Evolutionary conservation across 2,888 invertebrate species (phyloP), one percentile per base, ranked within the genome.

Genomic region (Exephanes ischioxanthus): DNA sequence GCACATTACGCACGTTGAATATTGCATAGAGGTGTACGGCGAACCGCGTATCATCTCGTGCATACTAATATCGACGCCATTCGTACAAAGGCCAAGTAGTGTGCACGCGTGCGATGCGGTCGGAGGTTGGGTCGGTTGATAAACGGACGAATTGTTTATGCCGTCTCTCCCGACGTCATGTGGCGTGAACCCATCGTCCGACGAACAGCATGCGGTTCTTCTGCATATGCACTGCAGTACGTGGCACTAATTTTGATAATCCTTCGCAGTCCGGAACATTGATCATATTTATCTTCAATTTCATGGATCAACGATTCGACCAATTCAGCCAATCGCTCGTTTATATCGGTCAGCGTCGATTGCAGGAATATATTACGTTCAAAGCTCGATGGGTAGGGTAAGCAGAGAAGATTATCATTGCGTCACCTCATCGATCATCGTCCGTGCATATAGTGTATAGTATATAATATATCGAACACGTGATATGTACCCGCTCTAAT

Each of bases 1-100:
- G 67, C 41, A 83, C 67, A 83, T 73, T 72, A 72, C 63, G 63
- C 45, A 66, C 41, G 55, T 79, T 83, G 83, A 83, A 83, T 83
- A 83, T 68, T 73, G 73, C 79, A 79, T 72, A 55, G 33, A 73
- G 61, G 63, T 37, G 51, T 68, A 68, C 68, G 67, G 61, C 58
- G 68, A 41, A 16, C 71, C 48, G 61, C 68, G 79, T 67, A 48
- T 83, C 72, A 78, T 72, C 67, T 48, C 48, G 58, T 72, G 83
- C 66, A 72, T 67, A 58, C 67, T 83, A 83, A 77, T 83, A 67
- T 66, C 66, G 37, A 67, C 66, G 66, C 66, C 41, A 72, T 78
- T 45, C 72, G 55, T 72, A 58, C 61, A 51, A 51, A 70, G 63
- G 11, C 51, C 30, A 51, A 55, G 63, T 70, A 55, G 63, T 70